Base-by-base conservation (phyloP, 2,888 invertebrate genomes). In the Epirrita christyi region DNA sequence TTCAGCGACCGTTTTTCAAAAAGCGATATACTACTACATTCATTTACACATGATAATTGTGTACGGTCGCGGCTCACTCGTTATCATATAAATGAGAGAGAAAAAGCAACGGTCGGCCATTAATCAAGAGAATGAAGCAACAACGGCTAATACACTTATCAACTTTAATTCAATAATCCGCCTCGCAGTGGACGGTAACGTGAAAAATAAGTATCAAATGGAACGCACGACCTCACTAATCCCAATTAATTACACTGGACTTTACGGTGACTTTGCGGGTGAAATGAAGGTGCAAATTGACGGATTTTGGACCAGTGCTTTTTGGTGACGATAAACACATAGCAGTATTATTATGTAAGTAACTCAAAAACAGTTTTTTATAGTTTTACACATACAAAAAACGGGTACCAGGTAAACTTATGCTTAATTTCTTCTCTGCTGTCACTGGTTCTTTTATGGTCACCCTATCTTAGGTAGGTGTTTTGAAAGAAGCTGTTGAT, bases 111-210 rank as follows among this genome's bases (percentile, higher is more conserved):
- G 84, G 84, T 77, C 80, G 76, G 62, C 83, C 85, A 85, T 90
- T 91, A 88, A 88, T 90, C 88, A 88, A 79, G 81, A 78, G 87
- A 88, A 86, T 85, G 87, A 85, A 84, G 85, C 84, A 87, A 88
- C 87, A 90, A 85, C 86, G 83, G 85, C 88, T 92, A 89, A 92
- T 89, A 89, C 86, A 89, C 88, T 92, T 92, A 92, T 89, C 89
- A 88, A 89, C 80, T 89, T 90, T 88, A 92, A 92, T 91, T 91
- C 89, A 90, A 92, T 91, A 90, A 88, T 82, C 80, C 78, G 73
- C 73, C 77, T 83, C 83, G 72, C 70, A 81, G 81, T 73, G 77
- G 80, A 85, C 80, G 82, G 81, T 83, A 81, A 83, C 83, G 83
- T 85, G 83, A 87, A 88, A 88, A 88, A 88, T 87, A 88, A 86